Conservation (phyloP, 1,140 invertebrate genomes). For the Brachionus rotundiformis region DNA sequence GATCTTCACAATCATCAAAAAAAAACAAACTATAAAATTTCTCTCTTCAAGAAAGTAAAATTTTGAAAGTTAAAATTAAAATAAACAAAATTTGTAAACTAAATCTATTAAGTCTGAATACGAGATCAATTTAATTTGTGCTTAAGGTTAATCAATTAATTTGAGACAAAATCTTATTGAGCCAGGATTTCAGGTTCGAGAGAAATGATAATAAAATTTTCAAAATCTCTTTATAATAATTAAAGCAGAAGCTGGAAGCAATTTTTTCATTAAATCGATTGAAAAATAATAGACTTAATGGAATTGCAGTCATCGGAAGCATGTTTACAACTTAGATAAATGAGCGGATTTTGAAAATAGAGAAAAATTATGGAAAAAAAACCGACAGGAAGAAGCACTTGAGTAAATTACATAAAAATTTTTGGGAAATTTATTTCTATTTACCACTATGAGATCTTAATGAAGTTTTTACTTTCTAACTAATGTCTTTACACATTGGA, state of each 20-base stretch:
- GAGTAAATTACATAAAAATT: neutral
- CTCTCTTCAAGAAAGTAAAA: too few species aligned
- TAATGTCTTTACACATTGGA: constrained; percentile 31
- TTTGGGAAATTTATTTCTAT: neutral
- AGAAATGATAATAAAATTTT: neutral
- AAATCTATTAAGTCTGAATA: too few species aligned
- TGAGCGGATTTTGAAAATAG: neutral
- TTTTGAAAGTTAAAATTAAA: too few species aligned
- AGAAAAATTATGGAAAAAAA: neutral
- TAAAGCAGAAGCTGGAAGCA: neutral
- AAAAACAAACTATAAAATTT: too few species aligned
- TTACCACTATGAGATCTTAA: neutral
- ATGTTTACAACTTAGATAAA: neutral
- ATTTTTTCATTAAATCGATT: neutral
- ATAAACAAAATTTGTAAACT: too few species aligned
- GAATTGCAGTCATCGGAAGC: constrained; percentile 1
- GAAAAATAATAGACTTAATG: constrained; percentile 1
- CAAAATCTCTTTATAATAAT: neutral
- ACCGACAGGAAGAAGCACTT: neutral
- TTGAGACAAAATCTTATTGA: neutral
- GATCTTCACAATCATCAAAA: neutral
- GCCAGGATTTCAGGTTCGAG: neutral
- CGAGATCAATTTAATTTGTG: too few species aligned
- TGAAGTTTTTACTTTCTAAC: neutral
- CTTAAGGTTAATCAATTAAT: too few species aligned